phyloP scores from a whole-genome alignment of 2,113 vertebrate genomes.

The Recurvirostra avosetta region DNA sequence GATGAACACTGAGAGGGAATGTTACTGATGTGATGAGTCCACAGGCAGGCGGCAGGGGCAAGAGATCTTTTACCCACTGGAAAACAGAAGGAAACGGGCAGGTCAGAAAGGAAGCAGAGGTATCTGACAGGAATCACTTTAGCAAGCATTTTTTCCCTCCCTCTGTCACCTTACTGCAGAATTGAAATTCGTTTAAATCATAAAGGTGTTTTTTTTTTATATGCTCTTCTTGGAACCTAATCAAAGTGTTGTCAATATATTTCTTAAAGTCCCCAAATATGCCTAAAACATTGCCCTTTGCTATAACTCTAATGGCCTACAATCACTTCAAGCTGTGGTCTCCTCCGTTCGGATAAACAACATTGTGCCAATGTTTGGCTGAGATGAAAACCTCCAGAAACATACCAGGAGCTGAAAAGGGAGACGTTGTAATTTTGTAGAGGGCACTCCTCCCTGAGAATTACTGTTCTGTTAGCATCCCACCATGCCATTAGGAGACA shows the following conservation, averaged over 20 bases:
- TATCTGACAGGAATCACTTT: not conserved
- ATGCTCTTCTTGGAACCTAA: not conserved
- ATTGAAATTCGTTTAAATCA: not conserved
- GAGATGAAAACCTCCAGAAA: slow-evolving; percentile 14
- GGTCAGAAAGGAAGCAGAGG: not conserved
- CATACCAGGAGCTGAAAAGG: not conserved
- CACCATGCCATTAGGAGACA: not conserved
- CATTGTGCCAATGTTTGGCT: not conserved
- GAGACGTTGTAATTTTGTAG: not conserved
- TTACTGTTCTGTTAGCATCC: not conserved
- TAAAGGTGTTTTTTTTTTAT: not conserved
- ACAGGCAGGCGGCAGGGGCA: not conserved
- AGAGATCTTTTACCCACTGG: not conserved
- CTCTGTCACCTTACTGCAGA: not conserved
- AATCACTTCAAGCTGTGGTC: not conserved
- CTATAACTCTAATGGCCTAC: not conserved
- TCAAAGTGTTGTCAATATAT: not conserved
- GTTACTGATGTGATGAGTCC: not conserved
- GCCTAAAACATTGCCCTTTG: not conserved
- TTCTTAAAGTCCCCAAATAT: not conserved
- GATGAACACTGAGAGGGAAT: not conserved
- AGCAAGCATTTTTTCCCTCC: not conserved
- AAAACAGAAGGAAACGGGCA: not conserved
- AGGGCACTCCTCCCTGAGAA: slow-evolving; percentile 1
- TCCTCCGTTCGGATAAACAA: not conserved